phyloP scores from a whole-genome alignment of 2,888 invertebrate species.

The Archaeoteleia sp. region DNA sequence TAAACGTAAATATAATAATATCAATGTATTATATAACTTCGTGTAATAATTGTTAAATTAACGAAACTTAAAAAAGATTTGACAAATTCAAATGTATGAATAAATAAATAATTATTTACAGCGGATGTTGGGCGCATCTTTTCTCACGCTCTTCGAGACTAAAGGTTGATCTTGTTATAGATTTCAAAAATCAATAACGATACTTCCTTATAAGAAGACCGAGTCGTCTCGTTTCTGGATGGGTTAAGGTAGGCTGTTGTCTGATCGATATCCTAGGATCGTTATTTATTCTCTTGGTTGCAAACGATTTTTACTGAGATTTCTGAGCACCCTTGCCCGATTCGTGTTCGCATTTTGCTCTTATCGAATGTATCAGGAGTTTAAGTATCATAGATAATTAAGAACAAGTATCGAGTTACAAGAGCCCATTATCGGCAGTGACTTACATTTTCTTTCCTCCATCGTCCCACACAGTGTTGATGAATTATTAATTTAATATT shows the following conservation, averaged over 20 bases:
- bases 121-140: slow-evolving; percentile 26
- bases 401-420: slow-evolving; percentile 49
- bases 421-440: slow-evolving; percentile 47
- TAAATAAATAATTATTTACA: slow-evolving; percentile 16
- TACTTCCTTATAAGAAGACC: slow-evolving; percentile 39
- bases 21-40: too few species aligned
- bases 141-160: slow-evolving; percentile 43
- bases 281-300: slow-evolving; percentile 49
- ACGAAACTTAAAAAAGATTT: too few species aligned
- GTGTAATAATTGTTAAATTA: too few species aligned
- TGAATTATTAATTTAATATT: slow-evolving; percentile 49
- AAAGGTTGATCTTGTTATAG: slow-evolving; percentile 52
- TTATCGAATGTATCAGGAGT: slow-evolving; percentile 53
- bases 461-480: slow-evolving; percentile 27
- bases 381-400: slow-evolving; percentile 52
- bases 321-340: slow-evolving; percentile 31
- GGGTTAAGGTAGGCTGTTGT: slow-evolving; percentile 31
- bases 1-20: too few species aligned
- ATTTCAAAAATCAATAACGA: slow-evolving; percentile 53
- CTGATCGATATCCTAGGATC: slow-evolving; percentile 51
- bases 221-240: slow-evolving; percentile 32
- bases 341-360: slow-evolving; percentile 49
- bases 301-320: slow-evolving; percentile 44
- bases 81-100: too few species aligned
- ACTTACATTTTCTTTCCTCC: slow-evolving; percentile 41